These are phyloP conservation scores for Nomada ferruginata DNA, from an alignment of 2,888 invertebrate genomes.

Conservation along the genomic window DNA sequence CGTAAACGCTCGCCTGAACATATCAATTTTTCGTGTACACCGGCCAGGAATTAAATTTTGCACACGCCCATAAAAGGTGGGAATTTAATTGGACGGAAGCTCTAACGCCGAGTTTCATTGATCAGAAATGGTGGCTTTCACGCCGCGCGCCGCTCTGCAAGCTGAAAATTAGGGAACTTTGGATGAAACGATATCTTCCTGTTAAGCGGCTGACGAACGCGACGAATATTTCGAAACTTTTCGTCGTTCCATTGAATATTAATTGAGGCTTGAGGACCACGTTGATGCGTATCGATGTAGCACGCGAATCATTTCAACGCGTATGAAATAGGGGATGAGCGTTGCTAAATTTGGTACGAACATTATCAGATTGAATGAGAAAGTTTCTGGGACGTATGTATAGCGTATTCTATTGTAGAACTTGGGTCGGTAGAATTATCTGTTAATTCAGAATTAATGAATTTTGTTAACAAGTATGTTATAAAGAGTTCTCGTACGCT, in stretches of 20 bases:
- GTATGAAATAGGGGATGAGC: not conserved
- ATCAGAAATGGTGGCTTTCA: constrained; percentile 2
- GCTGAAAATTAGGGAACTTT: constrained; percentile 48
- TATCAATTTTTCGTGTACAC: constrained; percentile 31
- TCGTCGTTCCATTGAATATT: constrained; percentile 27
- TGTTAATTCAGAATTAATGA: too few relatives aligned
- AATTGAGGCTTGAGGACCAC: constrained; percentile 24
- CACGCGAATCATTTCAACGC: not conserved
- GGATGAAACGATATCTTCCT: constrained; percentile 20
- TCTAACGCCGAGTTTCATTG: constrained; percentile 36
- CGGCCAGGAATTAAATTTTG: constrained; percentile 5
- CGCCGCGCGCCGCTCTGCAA: not conserved
- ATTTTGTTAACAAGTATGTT: too few relatives aligned
- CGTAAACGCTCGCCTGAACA: constrained; percentile 22
- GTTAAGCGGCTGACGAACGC: constrained; percentile 29
- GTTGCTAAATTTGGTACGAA: not conserved
- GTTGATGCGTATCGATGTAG: too few relatives aligned
- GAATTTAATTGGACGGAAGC: constrained; percentile 35
- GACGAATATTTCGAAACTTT: constrained; percentile 33
- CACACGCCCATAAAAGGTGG: not conserved
- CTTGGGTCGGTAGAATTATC: too few relatives aligned
- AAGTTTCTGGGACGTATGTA: not conserved
- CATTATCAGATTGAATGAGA: not conserved
- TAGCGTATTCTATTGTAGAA: too few relatives aligned
- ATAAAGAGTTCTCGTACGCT: too few relatives aligned